Percentiles rank a stretch among this genome's conserved stretches.
Evolutionary conservation across 2,797 vertebrate genomes (phyloP).

Genomic region (Semaprochilodus insignis): DNA sequence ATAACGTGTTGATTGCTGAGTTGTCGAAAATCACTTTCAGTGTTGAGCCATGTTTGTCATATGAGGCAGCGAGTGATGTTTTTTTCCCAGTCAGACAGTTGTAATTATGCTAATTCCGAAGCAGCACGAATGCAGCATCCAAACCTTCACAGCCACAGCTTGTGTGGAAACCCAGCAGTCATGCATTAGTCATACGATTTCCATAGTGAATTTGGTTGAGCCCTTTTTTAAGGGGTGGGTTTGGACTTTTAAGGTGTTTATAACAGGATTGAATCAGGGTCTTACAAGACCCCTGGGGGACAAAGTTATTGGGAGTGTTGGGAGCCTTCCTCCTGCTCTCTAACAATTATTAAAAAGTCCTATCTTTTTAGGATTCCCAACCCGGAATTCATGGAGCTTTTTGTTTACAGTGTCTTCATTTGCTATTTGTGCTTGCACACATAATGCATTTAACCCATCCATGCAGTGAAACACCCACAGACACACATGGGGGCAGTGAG

Average conservation of each 20-base stretch:
- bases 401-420: no score
- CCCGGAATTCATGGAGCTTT: no score
- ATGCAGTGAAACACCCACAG: no score
- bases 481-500: no score
- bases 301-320: no score
- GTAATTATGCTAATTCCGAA: conserved; percentile 7
- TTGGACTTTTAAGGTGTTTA: not conserved
- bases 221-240: not conserved
- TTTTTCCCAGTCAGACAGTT: conserved; percentile 13
- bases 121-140: not conserved
- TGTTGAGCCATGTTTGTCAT: not conserved
- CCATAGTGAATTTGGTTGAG: not conserved
- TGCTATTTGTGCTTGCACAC: no score
- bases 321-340: no score
- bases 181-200: not conserved
- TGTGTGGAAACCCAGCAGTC: not conserved
- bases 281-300: no score
- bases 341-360: no score
- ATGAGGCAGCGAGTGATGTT: not conserved
- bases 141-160: not conserved
- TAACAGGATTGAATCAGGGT: no score
- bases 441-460: no score
- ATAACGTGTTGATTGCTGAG: not conserved
- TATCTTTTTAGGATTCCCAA: no score
- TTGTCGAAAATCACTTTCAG: not conserved